Evolutionary conservation across 2,113 vertebrate species (phyloP), one percentile per base, ranked within the genome.

Genomic region (Cepphus grylle): DNA sequence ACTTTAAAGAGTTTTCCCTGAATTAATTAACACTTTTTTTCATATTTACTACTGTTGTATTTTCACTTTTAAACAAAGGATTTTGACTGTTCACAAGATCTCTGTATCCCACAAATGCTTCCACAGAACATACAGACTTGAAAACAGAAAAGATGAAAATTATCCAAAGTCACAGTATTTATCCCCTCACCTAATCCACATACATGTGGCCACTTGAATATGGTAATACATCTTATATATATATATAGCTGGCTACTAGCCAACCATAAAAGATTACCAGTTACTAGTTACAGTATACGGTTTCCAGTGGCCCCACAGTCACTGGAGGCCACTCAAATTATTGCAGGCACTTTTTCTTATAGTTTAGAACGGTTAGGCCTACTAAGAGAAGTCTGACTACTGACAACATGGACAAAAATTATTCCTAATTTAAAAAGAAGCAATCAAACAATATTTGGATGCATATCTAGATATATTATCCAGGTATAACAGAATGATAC

Each of bases 1-100:
- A 65, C 63, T 80, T 92, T 70, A 62, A 82, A 65, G 67, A 65
- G 53, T 56, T 94, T 86, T 63, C 76, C 30, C 52, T 90, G 88
- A 88, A 94, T 90, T 78, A 96, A 92, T 90, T 92, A 95, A 76
- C 76, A 93, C 72, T 81, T 93, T 62, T 72, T 73, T 85, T 94
- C 49, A 5, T 91, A 91, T 93, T 95, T 95, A 92, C 88, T 94
- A 78, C 81, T 90, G 52, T 67, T n/a, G 20, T 62, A 36, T 66
- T 93, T 91, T 63, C 61, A 43, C 63, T 78, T 90, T 32, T 15
- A 14, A 84, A 72, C 76, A 55, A 21, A 18, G 29, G 1, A 55
- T 55, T 82, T 71, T 59, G n/a, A n/a, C 40, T 83, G 18, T 79
- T 91, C 52, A 43, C 21, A 80, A 49, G 58, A 78, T 49, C 61